Evolutionary conservation across 2,113 vertebrate genomes (phyloP).

Genomic region (Propithecus coquereli): DNA sequence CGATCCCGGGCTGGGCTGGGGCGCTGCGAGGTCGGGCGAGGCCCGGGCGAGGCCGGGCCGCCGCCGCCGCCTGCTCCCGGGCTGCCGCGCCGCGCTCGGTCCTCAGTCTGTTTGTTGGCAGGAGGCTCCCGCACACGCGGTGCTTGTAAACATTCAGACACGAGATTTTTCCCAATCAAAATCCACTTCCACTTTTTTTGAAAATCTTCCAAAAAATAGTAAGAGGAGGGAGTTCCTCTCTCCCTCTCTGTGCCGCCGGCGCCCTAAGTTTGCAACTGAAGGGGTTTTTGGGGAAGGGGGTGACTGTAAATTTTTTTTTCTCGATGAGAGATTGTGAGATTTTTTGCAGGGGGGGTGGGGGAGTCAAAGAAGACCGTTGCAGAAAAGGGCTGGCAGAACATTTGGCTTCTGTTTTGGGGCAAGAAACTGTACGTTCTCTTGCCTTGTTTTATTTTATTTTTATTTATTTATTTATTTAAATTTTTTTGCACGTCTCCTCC

Average conservation of each 20-base stretch:
- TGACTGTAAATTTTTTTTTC: background rate
- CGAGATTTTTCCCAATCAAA: slow-evolving; percentile 95
- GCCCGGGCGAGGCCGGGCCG: slow-evolving; percentile 57
- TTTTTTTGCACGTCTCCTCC: background rate
- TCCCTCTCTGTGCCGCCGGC: slow-evolving; percentile 69
- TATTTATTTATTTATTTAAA: background rate
- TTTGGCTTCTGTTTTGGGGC: slow-evolving; percentile 12
- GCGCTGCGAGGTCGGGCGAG: slow-evolving; percentile 57
- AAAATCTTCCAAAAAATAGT: slow-evolving; percentile 95
- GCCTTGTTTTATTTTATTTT: slow-evolving; percentile 22
- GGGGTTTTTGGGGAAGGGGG: slow-evolving; percentile 57
- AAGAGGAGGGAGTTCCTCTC: slow-evolving; percentile 86
- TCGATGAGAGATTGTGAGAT: slow-evolving; percentile 28
- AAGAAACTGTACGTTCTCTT: slow-evolving; percentile 26
- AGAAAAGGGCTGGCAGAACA: background rate
- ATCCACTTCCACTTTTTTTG: slow-evolving; percentile 92
- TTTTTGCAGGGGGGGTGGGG: slow-evolving; percentile 36
- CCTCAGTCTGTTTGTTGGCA: slow-evolving; percentile 87
- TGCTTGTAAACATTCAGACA: slow-evolving; percentile 96
- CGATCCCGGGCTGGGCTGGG: slow-evolving; percentile 40
- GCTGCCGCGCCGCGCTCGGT: slow-evolving; percentile 78
- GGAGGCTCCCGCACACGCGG: slow-evolving; percentile 89
- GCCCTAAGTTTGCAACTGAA: slow-evolving; percentile 75
- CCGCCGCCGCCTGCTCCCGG: slow-evolving; percentile 56
- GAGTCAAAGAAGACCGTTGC: background rate